Evolutionary conservation across 2,113 vertebrate genomes (phyloP), one percentile per base, ranked within the genome.

Genomic region (Vidua macroura): DNA sequence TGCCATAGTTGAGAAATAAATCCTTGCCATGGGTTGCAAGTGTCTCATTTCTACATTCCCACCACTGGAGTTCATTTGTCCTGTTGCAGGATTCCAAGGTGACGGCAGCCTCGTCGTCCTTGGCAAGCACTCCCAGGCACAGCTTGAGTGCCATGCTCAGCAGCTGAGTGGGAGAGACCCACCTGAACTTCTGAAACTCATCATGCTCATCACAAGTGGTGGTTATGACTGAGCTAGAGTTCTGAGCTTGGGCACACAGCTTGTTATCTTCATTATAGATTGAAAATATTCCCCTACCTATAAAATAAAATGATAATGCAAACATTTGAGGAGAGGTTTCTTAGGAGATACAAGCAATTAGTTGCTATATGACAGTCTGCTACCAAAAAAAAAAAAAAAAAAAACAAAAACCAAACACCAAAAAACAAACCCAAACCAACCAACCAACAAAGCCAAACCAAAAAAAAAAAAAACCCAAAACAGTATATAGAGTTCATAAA

Each of bases 1-100:
- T 98, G 21, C 98, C 98, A 69, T 98, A 99, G 95, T 98, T 99
- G 69, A 99, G 96, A 96, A 98, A 98, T 23, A 99, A 96, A 25
- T 98, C 97, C 78, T 98, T 96, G 83, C 97, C 96, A 8, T 97
- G 94, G 23, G 99, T 97, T 27, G 98, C 98, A 59, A 99, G 97
- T 0, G 98, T 99, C 5, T 98, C 98, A 10, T 99, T 99, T 95
- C 97, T 98, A 83, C 99, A 99, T 64, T 98, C 98, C 99, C 99
- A 99, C 43, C 97, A 98, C 90, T 99, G 99, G 28, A 99, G 94
- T 7, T 96, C 74, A 9, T 90, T 98, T 1, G 82, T 98, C 13
- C 97, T 97, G 53, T 99, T 98, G 23, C 99, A 99, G 46, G 98
- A 80, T 43, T 97, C 98, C 35, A 99, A 88, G 0, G 96, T 85